Evolutionary conservation across 1,140 invertebrate genomes (phyloP).

Genomic region (Papilio dardanus): DNA sequence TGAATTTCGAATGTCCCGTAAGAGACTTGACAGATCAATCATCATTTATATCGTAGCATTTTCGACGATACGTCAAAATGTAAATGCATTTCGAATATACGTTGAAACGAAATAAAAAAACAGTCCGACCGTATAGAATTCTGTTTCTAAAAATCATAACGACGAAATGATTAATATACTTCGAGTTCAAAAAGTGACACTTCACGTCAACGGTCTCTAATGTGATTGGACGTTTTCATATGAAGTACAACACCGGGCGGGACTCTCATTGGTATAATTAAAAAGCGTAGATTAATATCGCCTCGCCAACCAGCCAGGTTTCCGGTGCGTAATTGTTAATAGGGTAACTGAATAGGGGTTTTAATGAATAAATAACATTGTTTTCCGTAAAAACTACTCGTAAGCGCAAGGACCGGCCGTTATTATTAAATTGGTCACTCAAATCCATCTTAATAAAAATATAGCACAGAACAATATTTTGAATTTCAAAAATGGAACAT

Average conservation of each 20-base stretch:
- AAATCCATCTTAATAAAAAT: slow-evolving; percentile 8
- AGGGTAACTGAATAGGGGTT: slow-evolving; percentile 49
- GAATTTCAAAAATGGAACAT: slow-evolving; percentile 15
- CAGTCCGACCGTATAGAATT: slow-evolving; percentile 48
- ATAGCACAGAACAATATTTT: not conserved
- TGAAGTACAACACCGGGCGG: slow-evolving; percentile 71
- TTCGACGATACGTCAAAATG: slow-evolving; percentile 49
- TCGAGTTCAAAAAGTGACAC: slow-evolving; percentile 60
- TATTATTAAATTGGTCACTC: slow-evolving; percentile 39
- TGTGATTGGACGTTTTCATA: slow-evolving; percentile 77
- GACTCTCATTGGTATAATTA: slow-evolving; percentile 75
- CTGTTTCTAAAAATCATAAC: slow-evolving; percentile 63
- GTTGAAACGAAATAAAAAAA: slow-evolving; percentile 48
- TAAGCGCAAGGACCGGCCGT: slow-evolving; percentile 38
- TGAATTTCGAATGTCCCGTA: slow-evolving; percentile 34
- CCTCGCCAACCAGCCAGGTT: slow-evolving; percentile 66
- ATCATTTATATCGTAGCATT: slow-evolving; percentile 41
- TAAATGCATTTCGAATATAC: slow-evolving; percentile 41
- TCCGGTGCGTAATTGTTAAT: slow-evolving; percentile 72
- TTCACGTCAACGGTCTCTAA: slow-evolving; percentile 65
- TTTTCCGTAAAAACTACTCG: slow-evolving; percentile 56
- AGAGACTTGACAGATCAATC: slow-evolving; percentile 37
- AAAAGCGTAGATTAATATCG: slow-evolving; percentile 78
- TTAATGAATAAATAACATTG: slow-evolving; percentile 63
- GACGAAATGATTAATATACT: slow-evolving; percentile 68